Evolutionary conservation across 1,140 invertebrate species (phyloP).

Genomic region (Drosophila orosa): DNA sequence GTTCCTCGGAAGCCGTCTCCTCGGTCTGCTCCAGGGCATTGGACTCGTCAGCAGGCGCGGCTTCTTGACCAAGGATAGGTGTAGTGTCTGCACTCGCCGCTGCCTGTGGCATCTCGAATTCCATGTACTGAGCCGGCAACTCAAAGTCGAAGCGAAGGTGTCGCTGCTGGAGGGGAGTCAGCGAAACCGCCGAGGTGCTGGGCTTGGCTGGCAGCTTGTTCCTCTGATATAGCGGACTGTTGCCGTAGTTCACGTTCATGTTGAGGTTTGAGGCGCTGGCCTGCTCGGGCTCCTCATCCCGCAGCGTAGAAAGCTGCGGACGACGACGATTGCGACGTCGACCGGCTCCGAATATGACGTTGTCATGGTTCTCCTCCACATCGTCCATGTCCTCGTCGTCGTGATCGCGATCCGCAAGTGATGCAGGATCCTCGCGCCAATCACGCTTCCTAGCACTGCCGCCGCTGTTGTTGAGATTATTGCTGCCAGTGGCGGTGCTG

Average conservation of each 20-base stretch:
- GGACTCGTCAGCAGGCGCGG: slow-evolving; percentile 44
- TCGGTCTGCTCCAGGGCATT: slow-evolving; percentile 65
- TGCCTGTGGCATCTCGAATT: slow-evolving; percentile 41
- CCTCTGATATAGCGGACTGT: slow-evolving; percentile 73
- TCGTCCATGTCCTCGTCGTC: slow-evolving; percentile 69
- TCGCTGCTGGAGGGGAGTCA: slow-evolving; percentile 76
- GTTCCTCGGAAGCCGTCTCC: slow-evolving; percentile 78
- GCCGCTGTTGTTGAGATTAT: slow-evolving; percentile 61
- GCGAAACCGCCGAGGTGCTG: slow-evolving; percentile 60
- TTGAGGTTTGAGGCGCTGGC: slow-evolving; percentile 63
- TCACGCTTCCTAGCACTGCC: slow-evolving; percentile 50
- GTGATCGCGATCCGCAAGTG: slow-evolving; percentile 18
- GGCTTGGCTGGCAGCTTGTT: slow-evolving; percentile 77
- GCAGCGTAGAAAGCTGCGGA: slow-evolving; percentile 46
- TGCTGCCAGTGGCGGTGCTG: slow-evolving; percentile 58
- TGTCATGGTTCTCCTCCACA: slow-evolving; percentile 64
- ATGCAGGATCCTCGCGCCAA: slow-evolving; percentile 59
- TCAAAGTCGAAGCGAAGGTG: slow-evolving; percentile 76
- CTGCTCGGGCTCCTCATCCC: slow-evolving; percentile 57
- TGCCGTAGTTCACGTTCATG: slow-evolving; percentile 75
- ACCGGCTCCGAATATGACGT: slow-evolving; percentile 27
- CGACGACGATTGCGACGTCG: slow-evolving; percentile 72
- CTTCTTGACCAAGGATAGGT: slow-evolving; percentile 53
- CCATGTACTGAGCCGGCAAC: slow-evolving; percentile 62
- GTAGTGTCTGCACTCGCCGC: slow-evolving; percentile 12